A percentile compares a stretch with the other conserved stretches of the same genome.
These are phyloP conservation scores for Polydrusus cervinus DNA, from an alignment of 2,888 invertebrate species.

Conservation along the genomic window DNA sequence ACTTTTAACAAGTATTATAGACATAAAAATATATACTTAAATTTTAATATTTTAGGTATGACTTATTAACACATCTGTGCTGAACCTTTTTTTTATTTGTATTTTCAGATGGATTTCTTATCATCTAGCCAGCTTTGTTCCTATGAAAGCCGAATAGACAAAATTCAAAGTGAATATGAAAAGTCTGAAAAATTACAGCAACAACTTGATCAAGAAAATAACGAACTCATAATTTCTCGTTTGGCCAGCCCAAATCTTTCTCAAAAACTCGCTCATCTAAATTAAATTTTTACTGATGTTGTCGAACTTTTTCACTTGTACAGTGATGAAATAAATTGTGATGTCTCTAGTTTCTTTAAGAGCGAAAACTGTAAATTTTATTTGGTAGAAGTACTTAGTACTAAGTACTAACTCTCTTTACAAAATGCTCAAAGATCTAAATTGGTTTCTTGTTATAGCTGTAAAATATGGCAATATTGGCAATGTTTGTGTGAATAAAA, in stretches of 20 bases:
- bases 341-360: conserved; percentile 50
- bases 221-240: conserved; percentile 60
- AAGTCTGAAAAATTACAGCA: conserved; percentile 59
- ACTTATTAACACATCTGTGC: no score
- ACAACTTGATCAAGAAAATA: conserved; percentile 60
- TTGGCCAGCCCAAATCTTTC: conserved; percentile 57
- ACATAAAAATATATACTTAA: no score
- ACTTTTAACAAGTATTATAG: no score
- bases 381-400: conserved; percentile 63
- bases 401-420: conserved; percentile 62
- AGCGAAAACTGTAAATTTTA: conserved; percentile 62
- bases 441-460: conserved; percentile 61
- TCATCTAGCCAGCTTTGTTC: conserved; percentile 58
- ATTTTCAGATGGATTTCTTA: conserved; percentile 60
- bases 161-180: conserved; percentile 64
- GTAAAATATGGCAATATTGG: conserved; percentile 53
- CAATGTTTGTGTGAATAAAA: conserved; percentile 51
- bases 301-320: conserved; percentile 62
- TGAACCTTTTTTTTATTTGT: no score
- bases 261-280: conserved; percentile 61
- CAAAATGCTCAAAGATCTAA: conserved; percentile 59
- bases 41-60: no score
- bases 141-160: conserved; percentile 62
- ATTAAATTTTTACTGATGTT: conserved; percentile 64
- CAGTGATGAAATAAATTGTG: conserved; percentile 57